Percentiles rank a stretch among this genome's conserved stretches.
Evolutionary conservation across 1,140 invertebrate species (phyloP).

Genomic region (Zaprionus capensis): DNA sequence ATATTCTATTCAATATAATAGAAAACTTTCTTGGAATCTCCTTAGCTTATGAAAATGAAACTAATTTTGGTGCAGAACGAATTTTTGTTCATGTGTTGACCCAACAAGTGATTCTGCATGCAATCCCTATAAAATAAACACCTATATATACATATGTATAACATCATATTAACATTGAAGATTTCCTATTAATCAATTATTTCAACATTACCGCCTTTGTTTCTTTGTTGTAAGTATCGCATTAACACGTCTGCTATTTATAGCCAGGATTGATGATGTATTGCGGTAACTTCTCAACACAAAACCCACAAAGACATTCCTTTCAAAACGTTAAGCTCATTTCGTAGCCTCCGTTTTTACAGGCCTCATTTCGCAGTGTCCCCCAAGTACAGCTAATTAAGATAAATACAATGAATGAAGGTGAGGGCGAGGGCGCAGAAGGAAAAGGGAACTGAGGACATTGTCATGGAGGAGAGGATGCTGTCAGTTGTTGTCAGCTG

Average conservation of each 20-base stretch:
- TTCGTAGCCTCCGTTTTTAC: conserved; percentile 5
- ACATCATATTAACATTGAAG: too few species aligned
- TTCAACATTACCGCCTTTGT: too few species aligned
- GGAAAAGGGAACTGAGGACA: conserved; percentile 21
- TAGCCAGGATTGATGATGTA: neutral
- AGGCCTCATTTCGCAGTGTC: conserved; percentile 13
- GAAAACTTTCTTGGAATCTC: too few species aligned
- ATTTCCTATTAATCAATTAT: too few species aligned
- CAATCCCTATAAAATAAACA: too few species aligned
- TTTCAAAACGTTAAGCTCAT: neutral
- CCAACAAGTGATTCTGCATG: too few species aligned
- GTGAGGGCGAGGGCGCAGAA: neutral
- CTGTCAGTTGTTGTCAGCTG: conserved; percentile 68
- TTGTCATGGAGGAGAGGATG: conserved; percentile 47
- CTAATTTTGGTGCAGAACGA: too few species aligned
- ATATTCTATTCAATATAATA: neutral
- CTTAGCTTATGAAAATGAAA: too few species aligned
- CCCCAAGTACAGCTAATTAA: conserved; percentile 62
- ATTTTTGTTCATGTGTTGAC: too few species aligned
- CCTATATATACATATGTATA: too few species aligned
- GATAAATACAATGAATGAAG: conserved; percentile 59
- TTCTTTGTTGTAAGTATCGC: neutral
- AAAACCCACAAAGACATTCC: conserved; percentile 7
- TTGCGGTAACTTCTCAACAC: neutral
- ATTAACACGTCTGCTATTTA: conserved; percentile 3